These are phyloP conservation scores for Tauraco erythrolophus DNA, from an alignment of 2,113 vertebrate genomes.

Conservation along the genomic window DNA sequence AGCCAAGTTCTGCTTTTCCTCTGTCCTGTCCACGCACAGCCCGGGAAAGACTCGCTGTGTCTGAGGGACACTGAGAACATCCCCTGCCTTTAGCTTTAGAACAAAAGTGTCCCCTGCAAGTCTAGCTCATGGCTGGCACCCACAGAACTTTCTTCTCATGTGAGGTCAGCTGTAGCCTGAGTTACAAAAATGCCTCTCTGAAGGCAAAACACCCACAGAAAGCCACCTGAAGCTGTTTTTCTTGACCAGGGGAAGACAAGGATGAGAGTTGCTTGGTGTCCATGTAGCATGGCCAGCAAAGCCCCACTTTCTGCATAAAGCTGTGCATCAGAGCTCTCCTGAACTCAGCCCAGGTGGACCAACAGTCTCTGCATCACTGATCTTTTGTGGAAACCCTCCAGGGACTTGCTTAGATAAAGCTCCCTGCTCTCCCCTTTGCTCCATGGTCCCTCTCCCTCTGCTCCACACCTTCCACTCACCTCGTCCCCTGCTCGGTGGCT, in stretches of 20 bases:
- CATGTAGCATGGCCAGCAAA: background rate
- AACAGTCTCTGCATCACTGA: background rate
- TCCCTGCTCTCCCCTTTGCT: background rate
- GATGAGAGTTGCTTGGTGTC: background rate
- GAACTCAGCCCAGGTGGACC: background rate
- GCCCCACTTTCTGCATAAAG: background rate
- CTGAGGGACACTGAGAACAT: background rate
- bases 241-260: background rate
- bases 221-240: background rate
- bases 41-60: accelerated
- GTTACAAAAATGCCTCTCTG: background rate
- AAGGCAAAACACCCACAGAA: background rate
- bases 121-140: background rate
- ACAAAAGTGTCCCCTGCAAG: background rate
- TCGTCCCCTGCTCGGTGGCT: background rate
- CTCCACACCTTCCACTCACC: background rate
- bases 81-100: background rate
- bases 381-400: too few relatives aligned
- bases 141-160: background rate
- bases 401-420: background rate
- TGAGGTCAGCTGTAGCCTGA: background rate
- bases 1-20: background rate
- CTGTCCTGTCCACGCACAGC: background rate
- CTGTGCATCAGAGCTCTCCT: background rate
- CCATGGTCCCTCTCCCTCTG: background rate